Conservation (phyloP, 2,113 vertebrate genomes). For the Oophaga pumilio region DNA sequence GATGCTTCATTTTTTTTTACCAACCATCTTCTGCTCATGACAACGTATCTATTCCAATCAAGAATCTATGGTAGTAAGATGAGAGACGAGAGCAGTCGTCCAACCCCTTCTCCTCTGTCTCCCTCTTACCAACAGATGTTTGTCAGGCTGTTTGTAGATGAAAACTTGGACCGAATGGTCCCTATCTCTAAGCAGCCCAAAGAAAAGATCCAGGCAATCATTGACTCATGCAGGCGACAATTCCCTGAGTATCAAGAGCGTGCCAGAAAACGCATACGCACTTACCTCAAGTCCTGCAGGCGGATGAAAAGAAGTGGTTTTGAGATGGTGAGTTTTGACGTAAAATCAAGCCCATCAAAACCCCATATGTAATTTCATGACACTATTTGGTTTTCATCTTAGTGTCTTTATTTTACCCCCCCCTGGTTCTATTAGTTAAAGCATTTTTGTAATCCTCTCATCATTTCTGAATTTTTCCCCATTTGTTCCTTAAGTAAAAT, state of each 20-base stretch:
- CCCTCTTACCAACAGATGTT: constrained; percentile 91
- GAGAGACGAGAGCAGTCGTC: constrained; percentile 77
- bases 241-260: constrained; percentile 89
- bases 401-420: constrained; percentile 73
- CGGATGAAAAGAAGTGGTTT: constrained; percentile 90
- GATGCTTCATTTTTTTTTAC: constrained; percentile 58
- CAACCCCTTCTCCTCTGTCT: constrained; percentile 89
- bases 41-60: constrained; percentile 74
- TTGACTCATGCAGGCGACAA: constrained; percentile 89
- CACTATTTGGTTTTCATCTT: constrained; percentile 83
- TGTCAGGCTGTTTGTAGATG: constrained; percentile 92
- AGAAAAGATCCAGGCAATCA: constrained; percentile 91
- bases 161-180: constrained; percentile 91
- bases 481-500: constrained; percentile 64
- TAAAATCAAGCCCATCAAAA: constrained; percentile 82
- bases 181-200: constrained; percentile 91
- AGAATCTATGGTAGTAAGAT: constrained; percentile 76
- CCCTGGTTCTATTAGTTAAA: constrained; percentile 74
- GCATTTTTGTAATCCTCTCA: constrained; percentile 68
- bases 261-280: constrained; percentile 86
- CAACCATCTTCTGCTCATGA: constrained; percentile 70
- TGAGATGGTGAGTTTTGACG: constrained; percentile 87
- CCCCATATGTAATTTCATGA: constrained; percentile 80
- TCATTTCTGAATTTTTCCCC: constrained; percentile 68
- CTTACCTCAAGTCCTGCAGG: constrained; percentile 92